Percentiles rank a stretch among this genome's conserved stretches.
phyloP scores from a whole-genome alignment of 2,797 vertebrate species.

The Philypnodon macrostomus region DNA sequence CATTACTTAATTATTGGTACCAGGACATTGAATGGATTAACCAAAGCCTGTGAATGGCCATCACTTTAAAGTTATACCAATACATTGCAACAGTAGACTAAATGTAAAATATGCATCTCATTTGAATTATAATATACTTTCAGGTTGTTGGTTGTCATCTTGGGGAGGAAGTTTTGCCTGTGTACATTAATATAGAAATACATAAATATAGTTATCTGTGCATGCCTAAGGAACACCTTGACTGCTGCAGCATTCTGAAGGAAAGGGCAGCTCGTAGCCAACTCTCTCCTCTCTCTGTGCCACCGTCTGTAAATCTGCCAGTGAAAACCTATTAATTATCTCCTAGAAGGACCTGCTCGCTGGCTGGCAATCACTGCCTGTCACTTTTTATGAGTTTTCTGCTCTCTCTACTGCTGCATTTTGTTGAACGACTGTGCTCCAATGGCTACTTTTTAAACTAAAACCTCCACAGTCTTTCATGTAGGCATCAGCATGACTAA shows the following conservation, averaged over 20 bases:
- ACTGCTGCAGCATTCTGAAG: constrained; percentile 50
- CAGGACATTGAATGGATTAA: too few species aligned
- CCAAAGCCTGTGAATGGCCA: too few species aligned
- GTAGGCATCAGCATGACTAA: constrained; percentile 41
- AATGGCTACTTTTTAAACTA: constrained; percentile 51
- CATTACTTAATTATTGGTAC: too few species aligned
- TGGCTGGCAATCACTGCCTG: constrained; percentile 62
- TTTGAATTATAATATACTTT: too few species aligned
- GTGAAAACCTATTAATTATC: constrained; percentile 72
- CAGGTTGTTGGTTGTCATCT: too few species aligned
- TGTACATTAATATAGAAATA: constrained; percentile 5
- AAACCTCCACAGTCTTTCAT: constrained; percentile 36
- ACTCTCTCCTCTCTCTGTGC: constrained; percentile 34
- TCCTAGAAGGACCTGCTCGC: constrained; percentile 62
- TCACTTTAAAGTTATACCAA: too few species aligned
- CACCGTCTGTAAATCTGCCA: constrained; percentile 66
- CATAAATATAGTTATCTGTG: constrained; percentile 3
- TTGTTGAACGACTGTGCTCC: constrained; percentile 41
- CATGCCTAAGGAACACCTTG: constrained; percentile 29
- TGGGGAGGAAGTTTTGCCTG: constrained; percentile 3
- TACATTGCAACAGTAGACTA: too few species aligned
- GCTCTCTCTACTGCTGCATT: constrained; percentile 49
- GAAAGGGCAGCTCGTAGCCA: constrained; percentile 53
- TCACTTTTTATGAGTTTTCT: constrained; percentile 70
- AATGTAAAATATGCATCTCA: too few species aligned